A percentile compares a stretch with the other conserved stretches of the same genome.
Evolutionary conservation across 1,140 invertebrate species (phyloP).

Genomic region (Kradibia gibbosae): DNA sequence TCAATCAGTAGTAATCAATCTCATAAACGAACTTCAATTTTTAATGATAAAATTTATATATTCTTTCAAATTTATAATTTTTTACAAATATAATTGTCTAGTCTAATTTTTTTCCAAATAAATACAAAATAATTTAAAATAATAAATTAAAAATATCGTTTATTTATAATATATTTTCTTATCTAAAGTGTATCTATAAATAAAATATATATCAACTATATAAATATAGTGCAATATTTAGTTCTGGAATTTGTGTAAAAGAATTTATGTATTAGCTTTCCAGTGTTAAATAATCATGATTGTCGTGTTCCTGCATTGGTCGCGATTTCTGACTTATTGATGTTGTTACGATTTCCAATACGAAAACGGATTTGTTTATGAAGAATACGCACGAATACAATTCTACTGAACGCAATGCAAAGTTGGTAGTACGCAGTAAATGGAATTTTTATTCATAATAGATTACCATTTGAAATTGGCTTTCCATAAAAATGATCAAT

Average conservation of each 20-base stretch:
- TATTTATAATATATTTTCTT: no score
- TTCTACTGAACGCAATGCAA: background rate
- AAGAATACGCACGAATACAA: background rate
- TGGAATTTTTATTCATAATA: background rate
- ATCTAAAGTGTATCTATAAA: no score
- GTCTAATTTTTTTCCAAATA: no score
- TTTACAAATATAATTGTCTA: no score
- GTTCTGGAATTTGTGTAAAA: no score
- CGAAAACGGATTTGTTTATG: constrained; percentile 20
- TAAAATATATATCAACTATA: no score
- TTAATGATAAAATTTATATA: no score
- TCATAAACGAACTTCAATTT: background rate
- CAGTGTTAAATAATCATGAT: background rate
- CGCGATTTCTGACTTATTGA: constrained; percentile 20
- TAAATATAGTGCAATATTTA: no score
- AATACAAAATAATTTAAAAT: no score
- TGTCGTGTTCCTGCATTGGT: background rate
- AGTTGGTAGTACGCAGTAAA: background rate
- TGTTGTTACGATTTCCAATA: background rate
- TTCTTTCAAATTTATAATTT: no score
- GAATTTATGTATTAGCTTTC: constrained; percentile 1
- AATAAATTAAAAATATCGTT: no score
- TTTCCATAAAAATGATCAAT: background rate
- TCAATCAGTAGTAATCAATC: background rate
- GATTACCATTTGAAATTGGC: background rate